Base-by-base conservation (phyloP, 23 tunicate genomes). In the Ciona savignyi region DNA sequence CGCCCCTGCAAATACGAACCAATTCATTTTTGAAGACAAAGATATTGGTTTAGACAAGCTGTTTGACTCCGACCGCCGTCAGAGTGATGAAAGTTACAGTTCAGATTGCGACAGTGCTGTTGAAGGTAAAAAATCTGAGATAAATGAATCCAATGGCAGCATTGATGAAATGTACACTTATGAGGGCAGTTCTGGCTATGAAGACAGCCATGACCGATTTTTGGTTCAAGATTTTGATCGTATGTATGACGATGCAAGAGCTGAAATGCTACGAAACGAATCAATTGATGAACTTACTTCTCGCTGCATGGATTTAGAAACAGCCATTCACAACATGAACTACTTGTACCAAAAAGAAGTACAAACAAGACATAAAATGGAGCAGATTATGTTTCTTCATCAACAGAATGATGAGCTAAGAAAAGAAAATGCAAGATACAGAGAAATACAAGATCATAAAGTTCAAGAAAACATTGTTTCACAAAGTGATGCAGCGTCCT, bases 281-380 rank as follows among this genome's bases (percentile, higher is more conserved):
- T 60, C 84, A 3, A 29, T 34, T 24, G 77, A 80, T 1, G 62
- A 15, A 62, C 70, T 80, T 2, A 51, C 77, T 9, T 33, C 84
- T 1, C 70, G 77, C 19, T 80, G 84, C 33, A 34, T 62, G 30
- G 84, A 80, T 63, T 77, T 80, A 21, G 84, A 80, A 80, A 33
- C 84, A 29, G 84, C 84, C 11, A 72, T 80, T 20, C 77, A 80
- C 63, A 80, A 80, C 30, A 25, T 80, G 71, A 70, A 80, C n/a
- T 80, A 69, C 63, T 35, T 80, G 25, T 15, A 70, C 3, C 84
- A 80, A 24, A 80, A 71, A 80, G 84, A 80, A 71, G 35, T 33
- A 1, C 71, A 63, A 3, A 70, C 34, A 27, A 62, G 76, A 60
- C 77, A 71, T 1, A 60, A 71, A 71, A 70, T 80, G 4, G 77